A percentile compares a stretch with the other conserved stretches of the same genome.
Evolutionary conservation across 2,797 vertebrate species (phyloP).

Genomic region (Acanthopagrus latus): DNA sequence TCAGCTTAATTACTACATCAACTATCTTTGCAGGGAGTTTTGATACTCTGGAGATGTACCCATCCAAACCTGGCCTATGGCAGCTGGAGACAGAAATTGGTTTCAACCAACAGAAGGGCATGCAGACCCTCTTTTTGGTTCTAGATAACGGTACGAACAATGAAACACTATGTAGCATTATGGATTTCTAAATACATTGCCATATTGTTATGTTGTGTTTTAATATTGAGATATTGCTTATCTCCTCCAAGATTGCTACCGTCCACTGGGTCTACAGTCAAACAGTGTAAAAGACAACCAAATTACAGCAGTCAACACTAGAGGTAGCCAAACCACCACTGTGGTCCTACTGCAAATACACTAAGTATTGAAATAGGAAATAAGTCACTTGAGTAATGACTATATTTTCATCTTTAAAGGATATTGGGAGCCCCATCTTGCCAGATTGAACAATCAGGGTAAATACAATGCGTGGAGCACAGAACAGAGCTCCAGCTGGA

Average conservation of each 20-base stretch:
- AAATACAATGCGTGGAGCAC: constrained; percentile 96
- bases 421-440: constrained; percentile 91
- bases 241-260: constrained; percentile 86
- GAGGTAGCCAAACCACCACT: constrained; percentile 79
- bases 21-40: constrained; percentile 87
- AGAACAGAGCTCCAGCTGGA: constrained; percentile 82
- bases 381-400: background rate
- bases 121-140: constrained; percentile 93
- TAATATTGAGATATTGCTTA: constrained; percentile 10
- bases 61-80: constrained; percentile 94
- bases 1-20: background rate
- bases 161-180: background rate
- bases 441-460: constrained; percentile 91
- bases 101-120: constrained; percentile 90
- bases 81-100: constrained; percentile 93
- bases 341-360: background rate
- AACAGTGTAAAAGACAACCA: constrained; percentile 88
- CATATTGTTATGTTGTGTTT: background rate
- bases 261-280: constrained; percentile 90
- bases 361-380: background rate
- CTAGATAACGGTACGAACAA: constrained; percentile 88
- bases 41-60: constrained; percentile 94
- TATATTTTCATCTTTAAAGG: constrained; percentile 77
- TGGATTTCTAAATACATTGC: background rate
- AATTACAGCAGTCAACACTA: constrained; percentile 86